Evolutionary conservation across 1,140 invertebrate species (phyloP).

Genomic region (Zaprionus inermis): DNA sequence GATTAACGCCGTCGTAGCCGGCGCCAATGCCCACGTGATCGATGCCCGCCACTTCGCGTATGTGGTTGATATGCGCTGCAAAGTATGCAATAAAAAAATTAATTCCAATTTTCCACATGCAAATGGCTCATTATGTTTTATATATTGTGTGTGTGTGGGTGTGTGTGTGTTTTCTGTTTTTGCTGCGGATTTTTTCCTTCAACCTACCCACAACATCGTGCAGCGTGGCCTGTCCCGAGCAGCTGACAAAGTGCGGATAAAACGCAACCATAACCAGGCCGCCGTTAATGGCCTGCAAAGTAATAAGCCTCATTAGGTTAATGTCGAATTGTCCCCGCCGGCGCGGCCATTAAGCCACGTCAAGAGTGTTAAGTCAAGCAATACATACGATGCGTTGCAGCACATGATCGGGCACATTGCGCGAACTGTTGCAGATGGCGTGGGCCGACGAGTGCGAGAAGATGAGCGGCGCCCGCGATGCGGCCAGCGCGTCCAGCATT

Average conservation of each 20-base stretch:
- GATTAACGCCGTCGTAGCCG: slow-evolving; percentile 93
- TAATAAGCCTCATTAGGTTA: slow-evolving; percentile 24
- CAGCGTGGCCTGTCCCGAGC: slow-evolving; percentile 89
- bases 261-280: slow-evolving; percentile 96
- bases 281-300: slow-evolving; percentile 87
- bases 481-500: slow-evolving; percentile 90
- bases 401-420: slow-evolving; percentile 94
- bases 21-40: slow-evolving; percentile 93
- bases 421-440: slow-evolving; percentile 91
- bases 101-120: slow-evolving; percentile 46
- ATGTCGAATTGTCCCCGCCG: slow-evolving; percentile 21
- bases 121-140: neutral
- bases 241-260: slow-evolving; percentile 93
- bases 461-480: slow-evolving; percentile 92
- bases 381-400: slow-evolving; percentile 90
- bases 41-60: slow-evolving; percentile 91
- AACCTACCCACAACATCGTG: slow-evolving; percentile 90
- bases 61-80: slow-evolving; percentile 95
- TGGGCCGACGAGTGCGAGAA: slow-evolving; percentile 95
- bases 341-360: slow-evolving; percentile 13
- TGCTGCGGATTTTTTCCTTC: neutral
- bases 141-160: too few species aligned
- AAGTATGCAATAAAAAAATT: slow-evolving; percentile 37
- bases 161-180: too few species aligned
- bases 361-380: slow-evolving; percentile 17